Evolutionary conservation across 92 coral and sea anemone genomes (phyloP), one percentile per base, ranked within the genome.

Genomic region (Micromussa lordhowensis): DNA sequence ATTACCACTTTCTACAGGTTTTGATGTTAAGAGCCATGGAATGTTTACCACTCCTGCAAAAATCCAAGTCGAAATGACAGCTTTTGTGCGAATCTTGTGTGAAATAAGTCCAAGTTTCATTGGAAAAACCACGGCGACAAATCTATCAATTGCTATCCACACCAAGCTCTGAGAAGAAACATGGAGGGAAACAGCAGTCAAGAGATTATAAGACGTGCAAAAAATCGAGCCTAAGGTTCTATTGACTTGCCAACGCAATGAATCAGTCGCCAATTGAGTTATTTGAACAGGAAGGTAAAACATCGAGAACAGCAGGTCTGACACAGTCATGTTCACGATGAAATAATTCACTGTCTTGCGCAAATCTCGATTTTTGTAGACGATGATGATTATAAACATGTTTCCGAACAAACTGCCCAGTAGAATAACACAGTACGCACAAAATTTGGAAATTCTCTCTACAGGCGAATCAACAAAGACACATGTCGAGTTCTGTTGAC

Each of bases 101-200:
- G 83, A 80, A 80, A 80, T 24, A 24, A 80, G 83, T 14, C 83
- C 72, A 59, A 59, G 68, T 40, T 36, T 80, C 32, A 80, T 36
- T 24, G 73, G 72, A 7, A 80, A 59, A 5, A 80, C 29, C 9
- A 80, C 34, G 28, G 83, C 83, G 1, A 59, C 71, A 80, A 80
- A 80, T 80, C 83, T 80, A 10, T 80, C 83, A 61, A 80, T 32
- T 36, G 83, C 55, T 34, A 80, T 80, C 83, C 83, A 80, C 71
- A 34, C 83, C 21, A 80, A 28, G 68, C 71, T 80, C 35, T 80
- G 83, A 35, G 55, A 2, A 21, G 83, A 58, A 24, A 80, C 72
- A 2, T 6, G 16, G 5, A 9, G 1, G 9, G 83, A 80, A 17
- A 59, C 19, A 34, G 1, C 2, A 3, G 3, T 4, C 3, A 18